Percentiles rank a stretch among this genome's conserved stretches.
These are phyloP conservation scores for Phenacoccus solenopsis DNA, from an alignment of 1,140 invertebrate species.

Conservation along the genomic window DNA sequence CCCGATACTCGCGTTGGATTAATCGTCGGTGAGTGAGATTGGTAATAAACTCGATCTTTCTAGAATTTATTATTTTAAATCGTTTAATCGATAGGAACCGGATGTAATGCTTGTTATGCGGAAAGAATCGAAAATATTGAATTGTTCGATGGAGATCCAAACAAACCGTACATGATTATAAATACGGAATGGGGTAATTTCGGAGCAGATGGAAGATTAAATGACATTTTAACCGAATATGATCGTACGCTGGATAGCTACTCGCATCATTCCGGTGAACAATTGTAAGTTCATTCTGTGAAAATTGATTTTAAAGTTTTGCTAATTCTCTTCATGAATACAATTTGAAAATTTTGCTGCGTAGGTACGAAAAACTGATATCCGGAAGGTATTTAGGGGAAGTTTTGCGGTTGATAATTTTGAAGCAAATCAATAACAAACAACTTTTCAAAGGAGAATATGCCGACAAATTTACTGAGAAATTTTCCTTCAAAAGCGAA, in stretches of 20 bases:
- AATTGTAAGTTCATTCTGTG: conserved; percentile 12
- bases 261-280: conserved; percentile 31
- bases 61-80: background rate
- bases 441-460: conserved; percentile 57
- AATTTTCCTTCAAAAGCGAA: conserved; percentile 81
- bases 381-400: conserved; percentile 86
- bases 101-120: conserved; percentile 95
- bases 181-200: conserved; percentile 76
- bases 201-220: conserved; percentile 60
- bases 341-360: no score
- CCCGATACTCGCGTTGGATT: conserved; percentile 55
- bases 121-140: conserved; percentile 50
- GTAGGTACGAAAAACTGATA: conserved; percentile 75
- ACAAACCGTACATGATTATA: conserved; percentile 65
- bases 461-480: conserved; percentile 53
- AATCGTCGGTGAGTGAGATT: conserved; percentile 10
- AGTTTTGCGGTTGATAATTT: conserved; percentile 58
- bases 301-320: no score
- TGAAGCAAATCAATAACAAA: conserved; percentile 59
- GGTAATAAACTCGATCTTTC: background rate
- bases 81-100: conserved; percentile 56
- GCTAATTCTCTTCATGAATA: no score
- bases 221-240: conserved; percentile 58
- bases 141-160: conserved; percentile 44
- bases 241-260: conserved; percentile 44